Evolutionary conservation across 2,888 invertebrate species (phyloP).

Genomic region (Tricholauxania praeusta): DNA sequence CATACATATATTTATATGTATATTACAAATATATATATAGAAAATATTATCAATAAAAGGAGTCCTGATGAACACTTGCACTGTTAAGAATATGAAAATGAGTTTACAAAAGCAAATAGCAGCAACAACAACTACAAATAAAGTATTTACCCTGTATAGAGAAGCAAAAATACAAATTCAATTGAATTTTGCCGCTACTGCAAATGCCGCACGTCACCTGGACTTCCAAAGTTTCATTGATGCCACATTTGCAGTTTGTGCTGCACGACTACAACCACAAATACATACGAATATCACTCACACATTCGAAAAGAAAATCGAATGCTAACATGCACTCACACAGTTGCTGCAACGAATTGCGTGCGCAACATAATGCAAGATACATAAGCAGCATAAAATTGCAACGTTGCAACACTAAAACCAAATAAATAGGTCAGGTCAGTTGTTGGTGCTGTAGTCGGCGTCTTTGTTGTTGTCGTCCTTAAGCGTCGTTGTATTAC

Average conservation of each 20-base stretch:
- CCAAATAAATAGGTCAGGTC: slow-evolving; percentile 23
- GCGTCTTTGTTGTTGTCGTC: no score
- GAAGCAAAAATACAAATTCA: slow-evolving; percentile 8
- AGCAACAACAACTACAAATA: slow-evolving; percentile 2
- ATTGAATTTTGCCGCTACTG: slow-evolving; percentile 14
- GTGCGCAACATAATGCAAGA: slow-evolving; percentile 28
- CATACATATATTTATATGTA: no score
- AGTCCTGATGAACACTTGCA: slow-evolving; percentile 11
- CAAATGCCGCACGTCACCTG: slow-evolving; percentile 10
- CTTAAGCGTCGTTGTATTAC: no score
- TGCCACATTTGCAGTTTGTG: not conserved
- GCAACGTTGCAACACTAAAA: not conserved
- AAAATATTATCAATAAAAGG: no score
- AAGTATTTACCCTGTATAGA: not conserved
- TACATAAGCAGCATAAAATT: slow-evolving; percentile 11
- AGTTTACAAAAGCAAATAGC: not conserved
- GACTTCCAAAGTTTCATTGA: slow-evolving; percentile 6
- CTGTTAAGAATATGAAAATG: slow-evolving; percentile 27
- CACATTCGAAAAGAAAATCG: no score
- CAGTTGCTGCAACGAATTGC: slow-evolving; percentile 21
- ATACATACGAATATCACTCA: not conserved
- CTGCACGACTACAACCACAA: not conserved
- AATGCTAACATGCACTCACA: slow-evolving; percentile 3
- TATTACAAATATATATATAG: no score
- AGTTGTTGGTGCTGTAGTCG: no score